Evolutionary conservation across 2,797 vertebrate genomes (phyloP).

Genomic region (Ctenochaetus hawaiiensis): DNA sequence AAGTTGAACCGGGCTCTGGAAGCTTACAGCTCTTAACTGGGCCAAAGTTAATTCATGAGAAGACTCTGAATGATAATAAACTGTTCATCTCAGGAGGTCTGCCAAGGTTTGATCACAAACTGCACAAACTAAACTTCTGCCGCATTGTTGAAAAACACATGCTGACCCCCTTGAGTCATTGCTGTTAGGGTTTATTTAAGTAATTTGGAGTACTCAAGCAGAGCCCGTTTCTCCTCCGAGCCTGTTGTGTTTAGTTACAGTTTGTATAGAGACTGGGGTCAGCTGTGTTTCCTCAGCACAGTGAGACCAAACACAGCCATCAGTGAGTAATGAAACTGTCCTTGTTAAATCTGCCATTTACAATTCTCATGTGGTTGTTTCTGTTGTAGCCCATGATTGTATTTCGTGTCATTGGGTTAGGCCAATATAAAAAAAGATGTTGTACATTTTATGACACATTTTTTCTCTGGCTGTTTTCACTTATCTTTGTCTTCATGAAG

Average conservation of each 20-base stretch:
- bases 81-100: constrained; percentile 45
- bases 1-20: not conserved
- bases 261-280: constrained; percentile 70
- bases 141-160: constrained; percentile 16
- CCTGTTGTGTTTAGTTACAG: constrained; percentile 58
- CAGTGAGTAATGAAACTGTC: constrained; percentile 73
- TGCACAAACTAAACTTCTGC: constrained; percentile 26
- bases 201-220: constrained; percentile 34
- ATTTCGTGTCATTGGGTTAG: constrained; percentile 35
- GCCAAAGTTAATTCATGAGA: constrained; percentile 31
- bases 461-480: constrained; percentile 55
- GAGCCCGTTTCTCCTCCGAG: constrained; percentile 31
- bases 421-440: constrained; percentile 36
- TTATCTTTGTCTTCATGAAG: constrained; percentile 31
- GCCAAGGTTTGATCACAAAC: constrained; percentile 44
- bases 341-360: constrained; percentile 68
- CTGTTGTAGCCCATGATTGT: constrained; percentile 35
- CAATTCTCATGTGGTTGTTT: constrained; percentile 31
- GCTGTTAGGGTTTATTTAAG: constrained; percentile 45
- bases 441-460: constrained; percentile 26
- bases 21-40: not conserved
- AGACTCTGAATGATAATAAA: not conserved
- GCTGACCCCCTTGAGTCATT: constrained; percentile 1
- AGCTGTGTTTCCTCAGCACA: constrained; percentile 66
- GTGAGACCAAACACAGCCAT: constrained; percentile 70